Evolutionary conservation across 2,888 invertebrate genomes (phyloP), one percentile per base, ranked within the genome.

Genomic region (Adelphocoris suturalis): DNA sequence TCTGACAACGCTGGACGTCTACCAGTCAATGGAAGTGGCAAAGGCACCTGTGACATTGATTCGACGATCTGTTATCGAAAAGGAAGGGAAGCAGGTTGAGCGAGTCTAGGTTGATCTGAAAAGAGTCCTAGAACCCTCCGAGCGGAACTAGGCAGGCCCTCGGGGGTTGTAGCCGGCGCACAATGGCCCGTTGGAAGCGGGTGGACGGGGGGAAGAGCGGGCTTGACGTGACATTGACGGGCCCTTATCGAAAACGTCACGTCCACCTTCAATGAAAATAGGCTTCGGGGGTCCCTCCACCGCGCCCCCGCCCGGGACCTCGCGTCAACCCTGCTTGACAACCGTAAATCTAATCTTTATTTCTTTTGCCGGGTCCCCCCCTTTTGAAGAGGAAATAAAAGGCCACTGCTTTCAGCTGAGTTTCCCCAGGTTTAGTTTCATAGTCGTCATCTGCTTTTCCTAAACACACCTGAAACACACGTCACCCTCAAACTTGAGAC

Each of bases 291-390:
- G 9, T 11, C 52, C 37, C 37, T 7, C 37, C 7, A 2, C 57
- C 61, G 3, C 52, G 14, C 16, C 52, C n/a, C 23, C 47, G 48
- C 11, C 85, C 27, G 9, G 23, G 13, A 23, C 57, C 16, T 61
- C 85, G 16, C 85, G 57, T 85, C 85, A 61, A 48, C 68, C 85
- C 82, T 46, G 88, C 37, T 68, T 88, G 88, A 88, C 88, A 88
- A 88, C 78, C 78, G 78, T 88, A 88, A 88, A 88, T 88, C 88
- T 88, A 88, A 88, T 88, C 88, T 88, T 88, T 88, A 88, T 88
- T 88, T 88, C 88, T 88, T 88, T 47, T 68, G 47, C 86, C 16
- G 61, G 37, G 37, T 61, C 37, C 85, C 57, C 37, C 27, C 14
- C 55, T 85, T 61, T 37, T 28, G 52, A 82, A 61, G 28, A 28